These are phyloP conservation scores for Telmatochromis sp. DNA, from an alignment of 2,113 vertebrate genomes.

Conservation along the genomic window DNA sequence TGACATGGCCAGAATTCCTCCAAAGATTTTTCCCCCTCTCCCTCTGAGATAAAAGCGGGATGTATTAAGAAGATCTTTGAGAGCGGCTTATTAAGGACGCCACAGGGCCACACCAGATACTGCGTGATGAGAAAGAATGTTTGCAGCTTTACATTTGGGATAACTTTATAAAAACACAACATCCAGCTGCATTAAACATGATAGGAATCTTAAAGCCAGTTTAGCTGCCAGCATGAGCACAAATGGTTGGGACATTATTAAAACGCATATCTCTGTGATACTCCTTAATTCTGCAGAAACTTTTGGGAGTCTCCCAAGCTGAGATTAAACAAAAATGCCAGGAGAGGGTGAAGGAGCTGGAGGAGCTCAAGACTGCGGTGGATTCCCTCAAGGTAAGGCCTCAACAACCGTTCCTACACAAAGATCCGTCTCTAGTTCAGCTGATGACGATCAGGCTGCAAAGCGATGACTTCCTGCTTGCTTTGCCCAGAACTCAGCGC, in stretches of 20 bases:
- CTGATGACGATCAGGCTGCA: background rate
- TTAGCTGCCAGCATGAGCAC: background rate
- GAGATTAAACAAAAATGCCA: slow-evolving; percentile 77
- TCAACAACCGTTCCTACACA: background rate
- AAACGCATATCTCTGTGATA: background rate
- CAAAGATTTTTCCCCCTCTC: background rate
- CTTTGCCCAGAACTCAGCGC: slow-evolving; percentile 68
- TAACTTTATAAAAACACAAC: background rate
- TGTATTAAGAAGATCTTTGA: slow-evolving; percentile 46
- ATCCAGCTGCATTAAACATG: background rate
- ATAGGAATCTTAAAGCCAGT: background rate
- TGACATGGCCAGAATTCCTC: slow-evolving; percentile 66
- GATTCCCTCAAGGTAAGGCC: slow-evolving; percentile 73
- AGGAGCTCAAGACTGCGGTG: slow-evolving; percentile 73
- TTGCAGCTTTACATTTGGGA: background rate
- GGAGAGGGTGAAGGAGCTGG: slow-evolving; percentile 75
- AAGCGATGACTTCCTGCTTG: background rate
- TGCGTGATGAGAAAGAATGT: slow-evolving; percentile 39
- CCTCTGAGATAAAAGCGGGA: slow-evolving; percentile 57
- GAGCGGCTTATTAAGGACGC: slow-evolving; percentile 24
- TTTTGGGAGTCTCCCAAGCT: slow-evolving; percentile 72
- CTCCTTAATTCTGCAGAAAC: slow-evolving; percentile 64
- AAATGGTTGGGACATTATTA: background rate
- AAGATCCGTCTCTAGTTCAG: accelerated
- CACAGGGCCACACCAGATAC: slow-evolving; percentile 24